Evolutionary conservation across 2,888 invertebrate genomes (phyloP).

Genomic region (Julus scanicus): DNA sequence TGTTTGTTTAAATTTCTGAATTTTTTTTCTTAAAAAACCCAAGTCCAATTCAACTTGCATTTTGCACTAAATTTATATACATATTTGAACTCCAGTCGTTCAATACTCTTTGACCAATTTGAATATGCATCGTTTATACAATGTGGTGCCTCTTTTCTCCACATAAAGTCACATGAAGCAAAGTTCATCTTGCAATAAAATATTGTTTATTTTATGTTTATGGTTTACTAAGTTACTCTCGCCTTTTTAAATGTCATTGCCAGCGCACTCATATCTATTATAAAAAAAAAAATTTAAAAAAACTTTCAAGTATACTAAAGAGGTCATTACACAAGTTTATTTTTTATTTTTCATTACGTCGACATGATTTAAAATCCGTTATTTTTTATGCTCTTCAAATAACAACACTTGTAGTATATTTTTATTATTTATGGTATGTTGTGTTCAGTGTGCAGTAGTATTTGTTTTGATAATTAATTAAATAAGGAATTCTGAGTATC

Average conservation of each 20-base stretch:
- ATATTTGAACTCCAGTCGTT: conserved; percentile 16
- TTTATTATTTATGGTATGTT: not conserved
- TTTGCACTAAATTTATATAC: not conserved
- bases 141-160: not conserved
- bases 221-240: not conserved
- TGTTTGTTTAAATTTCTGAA: not conserved
- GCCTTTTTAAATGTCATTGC: conserved; percentile 25
- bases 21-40: not conserved
- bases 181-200: not conserved
- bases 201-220: not conserved
- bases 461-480: not conserved
- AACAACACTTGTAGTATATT: not conserved
- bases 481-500: not conserved
- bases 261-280: not conserved
- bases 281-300: not conserved
- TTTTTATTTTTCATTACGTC: not conserved
- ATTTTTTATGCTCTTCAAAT: not conserved
- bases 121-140: not conserved
- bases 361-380: not conserved
- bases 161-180: not conserved
- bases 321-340: not conserved
- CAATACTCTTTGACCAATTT: conserved; percentile 21
- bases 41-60: not conserved
- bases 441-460: not conserved
- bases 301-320: not conserved